Evolutionary conservation across 2,113 vertebrate genomes (phyloP), one percentile per base, ranked within the genome.

Genomic region (Pithys albifrons): DNA sequence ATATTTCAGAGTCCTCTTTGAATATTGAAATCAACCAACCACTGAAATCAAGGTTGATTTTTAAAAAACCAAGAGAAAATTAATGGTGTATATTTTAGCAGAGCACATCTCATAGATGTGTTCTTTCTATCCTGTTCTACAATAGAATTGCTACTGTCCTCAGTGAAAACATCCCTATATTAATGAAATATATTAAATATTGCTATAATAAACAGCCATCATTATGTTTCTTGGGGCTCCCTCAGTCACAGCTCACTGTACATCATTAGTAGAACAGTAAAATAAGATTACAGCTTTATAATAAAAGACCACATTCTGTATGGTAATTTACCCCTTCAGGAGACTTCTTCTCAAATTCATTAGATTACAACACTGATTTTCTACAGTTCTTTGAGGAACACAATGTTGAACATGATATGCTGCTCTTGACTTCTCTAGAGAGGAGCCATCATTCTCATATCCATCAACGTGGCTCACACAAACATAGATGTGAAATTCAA

Each of bases 241-340:
- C 64, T 57, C 43, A 57, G 39, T 80, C 72, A 77, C 13, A 6
- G 72, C 67, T 96, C 65, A 81, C 79, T 88, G 69, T 81, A 85
- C 35, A 91, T 67, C 64, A 74, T 94, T 90, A 93, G 72, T 28
- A 80, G 29, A 96, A 85, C 24, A 90, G 79, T 90, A 84, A 94
- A 96, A 93, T 83, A 84, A 92, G 81, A 94, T 95, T 86, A 92
- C 57, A 86, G 39, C 64, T 94, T 96, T 78, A 90, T 81, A 88
- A 74, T 88, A 80, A 88, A 96, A 80, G 67, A 90, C 66, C 51
- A 88, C 24, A 65, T 85, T 83, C 52, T 92, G 78, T 78, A 84
- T 57, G 52, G 65, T 84, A 93, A 95, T 95, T 86, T 81, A 92
- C 73, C 69, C 75, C 83, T 96, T 84, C 84, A 88, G 89, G 72